Conservation (phyloP, 2,113 vertebrate species). For the Dasyurus viverrinus region DNA sequence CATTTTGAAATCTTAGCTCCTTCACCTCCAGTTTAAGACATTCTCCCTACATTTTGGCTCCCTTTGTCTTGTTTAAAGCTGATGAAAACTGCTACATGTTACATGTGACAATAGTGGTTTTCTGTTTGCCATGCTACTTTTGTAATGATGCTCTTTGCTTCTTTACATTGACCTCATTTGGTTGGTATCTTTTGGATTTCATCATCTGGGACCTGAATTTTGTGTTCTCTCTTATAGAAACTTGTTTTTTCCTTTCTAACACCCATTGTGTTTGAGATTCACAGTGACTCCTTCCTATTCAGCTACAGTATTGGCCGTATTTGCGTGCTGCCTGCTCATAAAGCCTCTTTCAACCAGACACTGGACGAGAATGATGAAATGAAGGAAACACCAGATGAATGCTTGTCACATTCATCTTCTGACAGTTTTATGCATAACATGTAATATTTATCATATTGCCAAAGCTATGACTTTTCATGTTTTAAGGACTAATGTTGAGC, state of each 20-base stretch:
- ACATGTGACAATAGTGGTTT: rapidly evolving
- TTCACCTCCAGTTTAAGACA: rapidly evolving
- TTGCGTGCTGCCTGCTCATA: neutral
- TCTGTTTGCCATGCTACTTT: neutral
- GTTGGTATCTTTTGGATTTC: neutral
- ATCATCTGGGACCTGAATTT: neutral
- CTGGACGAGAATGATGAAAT: neutral
- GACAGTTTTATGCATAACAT: constrained; percentile 29
- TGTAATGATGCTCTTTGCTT: rapidly evolving
- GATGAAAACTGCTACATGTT: too few species aligned
- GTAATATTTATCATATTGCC: neutral
- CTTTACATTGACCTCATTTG: rapidly evolving
- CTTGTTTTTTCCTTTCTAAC: neutral
- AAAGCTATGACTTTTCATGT: constrained; percentile 33
- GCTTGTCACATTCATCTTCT: neutral
- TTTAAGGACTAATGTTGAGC: constrained; percentile 61
- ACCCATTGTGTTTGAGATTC: neutral
- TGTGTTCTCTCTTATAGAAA: neutral
- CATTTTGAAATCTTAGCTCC: neutral
- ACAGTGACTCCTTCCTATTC: neutral
- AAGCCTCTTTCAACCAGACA: neutral
- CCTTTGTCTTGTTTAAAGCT: neutral
- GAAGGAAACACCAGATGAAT: neutral
- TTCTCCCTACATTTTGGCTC: neutral
- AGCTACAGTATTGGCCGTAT: neutral